Conservation (phyloP, 1,140 invertebrate species). For the Coenobita brevimanus region DNA sequence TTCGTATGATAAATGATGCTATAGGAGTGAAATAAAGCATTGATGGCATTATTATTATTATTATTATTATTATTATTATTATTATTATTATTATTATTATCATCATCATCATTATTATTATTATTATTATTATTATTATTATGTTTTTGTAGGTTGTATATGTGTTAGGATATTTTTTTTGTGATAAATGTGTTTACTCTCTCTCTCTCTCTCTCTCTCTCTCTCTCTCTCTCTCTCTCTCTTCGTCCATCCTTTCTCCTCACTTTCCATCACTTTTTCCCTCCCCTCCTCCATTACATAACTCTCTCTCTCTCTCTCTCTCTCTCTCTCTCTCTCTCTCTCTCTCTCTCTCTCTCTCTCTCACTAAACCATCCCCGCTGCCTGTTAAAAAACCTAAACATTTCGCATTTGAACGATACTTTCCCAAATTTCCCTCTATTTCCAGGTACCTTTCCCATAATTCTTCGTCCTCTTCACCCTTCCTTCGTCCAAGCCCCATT, state of each 20-base stretch:
- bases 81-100: no score
- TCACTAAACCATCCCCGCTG: no score
- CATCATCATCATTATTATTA: no score
- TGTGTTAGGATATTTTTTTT: neutral
- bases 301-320: neutral
- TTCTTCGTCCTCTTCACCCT: neutral
- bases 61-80: no score
- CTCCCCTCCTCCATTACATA: neutral
- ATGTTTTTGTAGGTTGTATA: no score
- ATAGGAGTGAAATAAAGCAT: no score
- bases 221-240: slow-evolving; percentile 22
- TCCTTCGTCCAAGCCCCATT: neutral
- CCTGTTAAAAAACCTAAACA: no score
- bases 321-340: slow-evolving; percentile 3
- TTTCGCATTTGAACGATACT: no score
- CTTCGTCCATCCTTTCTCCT: neutral
- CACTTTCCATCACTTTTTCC: neutral
- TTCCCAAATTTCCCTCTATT: no score
- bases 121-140: no score
- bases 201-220: slow-evolving; percentile 16
- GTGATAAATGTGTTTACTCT: neutral
- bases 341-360: neutral
- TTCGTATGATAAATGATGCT: no score
- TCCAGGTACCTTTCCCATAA: neutral
- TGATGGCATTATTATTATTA: no score